These are phyloP conservation scores for Muscicapa striata DNA, from an alignment of 2,797 vertebrate genomes.

Conservation along the genomic window DNA sequence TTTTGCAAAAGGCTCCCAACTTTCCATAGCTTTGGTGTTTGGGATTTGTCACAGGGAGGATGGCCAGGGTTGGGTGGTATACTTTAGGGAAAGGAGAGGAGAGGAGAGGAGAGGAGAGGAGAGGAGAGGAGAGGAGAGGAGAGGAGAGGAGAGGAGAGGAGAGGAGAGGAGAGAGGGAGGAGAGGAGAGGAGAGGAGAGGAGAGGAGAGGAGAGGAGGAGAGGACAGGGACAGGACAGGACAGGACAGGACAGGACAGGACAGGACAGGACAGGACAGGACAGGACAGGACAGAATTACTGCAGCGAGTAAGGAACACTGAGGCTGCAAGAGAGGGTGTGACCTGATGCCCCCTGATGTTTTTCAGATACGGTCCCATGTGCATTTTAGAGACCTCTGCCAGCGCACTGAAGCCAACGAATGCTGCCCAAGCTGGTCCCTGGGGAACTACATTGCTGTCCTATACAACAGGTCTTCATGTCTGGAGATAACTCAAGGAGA, in stretches of 20 bases:
- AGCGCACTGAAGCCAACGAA: slow-evolving; percentile 78
- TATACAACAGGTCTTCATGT: slow-evolving; percentile 93
- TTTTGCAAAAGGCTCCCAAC: neutral
- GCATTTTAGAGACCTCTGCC: slow-evolving; percentile 89
- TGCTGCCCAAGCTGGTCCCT: slow-evolving; percentile 99
- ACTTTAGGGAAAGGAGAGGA: neutral
- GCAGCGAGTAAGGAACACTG: neutral
- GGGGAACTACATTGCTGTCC: slow-evolving; percentile 93
- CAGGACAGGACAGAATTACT: neutral
- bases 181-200: neutral
- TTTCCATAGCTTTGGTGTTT: neutral
- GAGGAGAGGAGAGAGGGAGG: neutral
- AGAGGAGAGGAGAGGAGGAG: neutral
- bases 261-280: neutral
- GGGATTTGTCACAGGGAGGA: neutral
- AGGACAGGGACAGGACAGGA: neutral
- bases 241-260: neutral
- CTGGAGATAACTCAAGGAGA: slow-evolving; percentile 89
- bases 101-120: neutral
- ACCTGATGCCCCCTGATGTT: neutral
- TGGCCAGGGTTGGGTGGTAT: neutral
- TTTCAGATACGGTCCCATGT: slow-evolving; percentile 91
- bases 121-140: neutral
- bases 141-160: neutral
- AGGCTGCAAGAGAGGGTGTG: neutral